A percentile compares a stretch with the other conserved stretches of the same genome.
phyloP scores from a whole-genome alignment of 1,140 invertebrate species.

The Pachyrhynchus sulphureomaculatus region DNA sequence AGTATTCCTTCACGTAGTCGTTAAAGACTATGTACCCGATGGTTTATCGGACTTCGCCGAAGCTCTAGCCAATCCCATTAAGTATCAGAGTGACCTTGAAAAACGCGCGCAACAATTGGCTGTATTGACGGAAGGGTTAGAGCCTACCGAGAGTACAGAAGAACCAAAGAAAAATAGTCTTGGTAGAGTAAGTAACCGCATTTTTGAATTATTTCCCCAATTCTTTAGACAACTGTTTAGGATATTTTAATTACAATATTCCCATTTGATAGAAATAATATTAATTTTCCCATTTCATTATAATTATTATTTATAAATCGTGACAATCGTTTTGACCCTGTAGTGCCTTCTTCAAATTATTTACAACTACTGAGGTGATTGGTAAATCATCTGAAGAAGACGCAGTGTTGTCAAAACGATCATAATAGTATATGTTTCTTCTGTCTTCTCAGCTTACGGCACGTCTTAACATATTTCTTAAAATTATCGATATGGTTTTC shows the following conservation, averaged over 20 bases:
- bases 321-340: background rate
- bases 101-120: slow-evolving; percentile 89
- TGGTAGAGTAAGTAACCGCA: slow-evolving; percentile 25
- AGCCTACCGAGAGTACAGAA: slow-evolving; percentile 42
- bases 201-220: too few relatives aligned
- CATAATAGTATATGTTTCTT: too few relatives aligned
- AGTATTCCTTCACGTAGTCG: slow-evolving; percentile 88
- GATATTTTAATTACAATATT: too few relatives aligned
- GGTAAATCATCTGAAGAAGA: too few relatives aligned
- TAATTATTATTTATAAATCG: background rate
- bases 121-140: slow-evolving; percentile 83
- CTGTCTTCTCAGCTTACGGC: too few relatives aligned
- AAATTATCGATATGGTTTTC: too few relatives aligned
- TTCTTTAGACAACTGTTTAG: too few relatives aligned
- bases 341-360: background rate
- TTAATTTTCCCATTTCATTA: background rate
- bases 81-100: slow-evolving; percentile 92
- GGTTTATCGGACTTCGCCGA: slow-evolving; percentile 92
- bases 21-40: slow-evolving; percentile 98
- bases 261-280: background rate
- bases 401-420: too few relatives aligned
- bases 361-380: too few relatives aligned
- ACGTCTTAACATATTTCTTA: too few relatives aligned
- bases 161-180: slow-evolving; percentile 36
- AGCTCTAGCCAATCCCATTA: slow-evolving; percentile 95